These are phyloP conservation scores for Bagarius yarrelli DNA, from an alignment of 2,113 vertebrate species.

Conservation along the genomic window DNA sequence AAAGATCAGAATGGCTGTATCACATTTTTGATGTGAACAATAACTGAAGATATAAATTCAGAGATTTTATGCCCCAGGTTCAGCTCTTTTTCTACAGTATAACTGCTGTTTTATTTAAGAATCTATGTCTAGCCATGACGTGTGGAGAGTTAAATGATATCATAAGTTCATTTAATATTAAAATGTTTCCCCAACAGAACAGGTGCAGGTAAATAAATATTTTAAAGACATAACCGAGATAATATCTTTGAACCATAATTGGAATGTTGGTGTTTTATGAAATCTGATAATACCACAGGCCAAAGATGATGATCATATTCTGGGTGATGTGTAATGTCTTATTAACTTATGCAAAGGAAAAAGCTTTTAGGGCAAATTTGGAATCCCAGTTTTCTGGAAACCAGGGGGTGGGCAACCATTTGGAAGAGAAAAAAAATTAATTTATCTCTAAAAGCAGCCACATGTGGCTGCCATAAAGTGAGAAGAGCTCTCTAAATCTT, in stretches of 20 bases:
- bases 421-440: conserved; percentile 9
- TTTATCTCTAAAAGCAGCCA: background rate
- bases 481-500: conserved; percentile 12
- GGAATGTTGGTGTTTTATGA: background rate
- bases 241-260: background rate
- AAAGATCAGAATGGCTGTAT: background rate
- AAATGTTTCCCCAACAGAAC: conserved; percentile 13
- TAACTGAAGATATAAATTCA: background rate
- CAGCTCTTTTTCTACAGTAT: background rate
- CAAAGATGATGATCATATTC: background rate
- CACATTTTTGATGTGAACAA: background rate
- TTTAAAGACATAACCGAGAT: background rate
- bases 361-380: background rate
- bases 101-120: background rate
- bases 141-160: background rate
- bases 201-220: background rate
- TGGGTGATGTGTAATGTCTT: background rate
- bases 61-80: background rate
- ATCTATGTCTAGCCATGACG: background rate
- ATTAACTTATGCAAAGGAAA: background rate
- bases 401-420: background rate
- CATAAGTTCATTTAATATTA: conserved; percentile 10
- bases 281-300: conserved; percentile 3
- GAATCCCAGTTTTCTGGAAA: background rate
- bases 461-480: background rate